Evolutionary conservation across 2,888 invertebrate species (phyloP).

Genomic region (Eupithecia centaureata): DNA sequence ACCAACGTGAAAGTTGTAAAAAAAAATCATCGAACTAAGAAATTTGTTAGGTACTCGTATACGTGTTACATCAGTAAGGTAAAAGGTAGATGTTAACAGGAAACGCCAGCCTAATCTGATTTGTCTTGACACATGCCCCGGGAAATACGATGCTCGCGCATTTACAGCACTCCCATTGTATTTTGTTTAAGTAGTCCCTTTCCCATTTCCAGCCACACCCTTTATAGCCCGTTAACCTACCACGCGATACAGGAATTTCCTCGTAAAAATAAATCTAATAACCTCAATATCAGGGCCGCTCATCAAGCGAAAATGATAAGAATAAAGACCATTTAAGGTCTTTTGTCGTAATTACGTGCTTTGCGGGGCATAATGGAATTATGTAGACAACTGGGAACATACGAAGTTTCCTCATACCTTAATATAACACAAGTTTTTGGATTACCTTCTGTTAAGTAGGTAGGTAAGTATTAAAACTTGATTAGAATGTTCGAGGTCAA

Average conservation of each 20-base stretch:
- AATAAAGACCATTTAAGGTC: constrained; percentile 12
- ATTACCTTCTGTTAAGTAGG: not conserved
- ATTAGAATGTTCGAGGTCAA: not conserved
- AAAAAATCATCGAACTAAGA: too few relatives aligned
- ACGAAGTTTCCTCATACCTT: not conserved
- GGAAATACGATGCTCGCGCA: not conserved
- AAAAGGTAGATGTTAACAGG: too few relatives aligned
- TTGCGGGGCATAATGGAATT: constrained; percentile 1
- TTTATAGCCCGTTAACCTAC: constrained; percentile 48
- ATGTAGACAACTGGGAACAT: not conserved
- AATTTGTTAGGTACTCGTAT: too few relatives aligned
- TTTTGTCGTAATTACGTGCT: constrained; percentile 4
- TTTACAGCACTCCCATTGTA: constrained; percentile 1
- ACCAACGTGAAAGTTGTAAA: too few relatives aligned
- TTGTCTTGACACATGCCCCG: not conserved
- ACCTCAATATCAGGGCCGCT: constrained; percentile 22
- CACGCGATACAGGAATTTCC: constrained; percentile 56
- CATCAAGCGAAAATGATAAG: constrained; percentile 6
- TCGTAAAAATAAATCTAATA: constrained; percentile 38
- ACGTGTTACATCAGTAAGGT: too few relatives aligned
- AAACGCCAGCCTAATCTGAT: not conserved
- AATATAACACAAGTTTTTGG: not conserved
- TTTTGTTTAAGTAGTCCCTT: constrained; percentile 22
- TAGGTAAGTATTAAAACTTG: not conserved
- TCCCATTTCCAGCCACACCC: constrained; percentile 58